Conservation (phyloP, 2,113 vertebrate species). For the Plecturocebus donacophilus region DNA sequence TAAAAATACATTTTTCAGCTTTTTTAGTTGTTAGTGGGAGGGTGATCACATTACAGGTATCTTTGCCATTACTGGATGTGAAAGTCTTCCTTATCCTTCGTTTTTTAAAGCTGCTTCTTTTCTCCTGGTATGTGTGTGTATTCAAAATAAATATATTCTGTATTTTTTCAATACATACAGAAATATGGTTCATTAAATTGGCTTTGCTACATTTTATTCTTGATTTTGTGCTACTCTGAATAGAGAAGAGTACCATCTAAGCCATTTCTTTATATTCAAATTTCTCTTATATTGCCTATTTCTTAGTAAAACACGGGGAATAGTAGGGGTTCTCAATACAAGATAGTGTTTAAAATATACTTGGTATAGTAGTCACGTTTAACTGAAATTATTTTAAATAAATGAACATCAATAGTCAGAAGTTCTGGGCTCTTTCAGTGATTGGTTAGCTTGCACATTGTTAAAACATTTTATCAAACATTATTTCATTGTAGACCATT, state of each 20-base stretch:
- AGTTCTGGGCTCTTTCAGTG: not conserved
- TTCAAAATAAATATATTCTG: not conserved
- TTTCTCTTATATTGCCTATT: conserved; percentile 21
- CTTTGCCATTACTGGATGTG: not conserved
- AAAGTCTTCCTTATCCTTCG: not conserved
- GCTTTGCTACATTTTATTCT: conserved; percentile 10
- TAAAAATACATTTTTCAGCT: not conserved
- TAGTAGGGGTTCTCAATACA: not conserved
- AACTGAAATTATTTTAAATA: conserved; percentile 25
- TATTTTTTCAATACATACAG: not conserved
- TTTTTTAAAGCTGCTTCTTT: not conserved
- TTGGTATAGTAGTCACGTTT: not conserved
- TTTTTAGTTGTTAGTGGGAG: not conserved
- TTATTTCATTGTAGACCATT: not conserved
- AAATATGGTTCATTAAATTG: conserved; percentile 15
- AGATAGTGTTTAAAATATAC: not conserved
- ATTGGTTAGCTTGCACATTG: not conserved
- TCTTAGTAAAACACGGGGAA: not conserved
- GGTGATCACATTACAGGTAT: not conserved
- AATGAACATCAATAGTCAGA: not conserved
- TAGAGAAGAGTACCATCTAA: conserved; percentile 34
- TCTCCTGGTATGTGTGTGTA: not conserved
- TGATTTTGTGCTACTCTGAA: conserved; percentile 18
- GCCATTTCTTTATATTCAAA: not conserved
- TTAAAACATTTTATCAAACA: not conserved